These are phyloP conservation scores for Chionis minor DNA, from an alignment of 2,113 vertebrate genomes.

Conservation along the genomic window DNA sequence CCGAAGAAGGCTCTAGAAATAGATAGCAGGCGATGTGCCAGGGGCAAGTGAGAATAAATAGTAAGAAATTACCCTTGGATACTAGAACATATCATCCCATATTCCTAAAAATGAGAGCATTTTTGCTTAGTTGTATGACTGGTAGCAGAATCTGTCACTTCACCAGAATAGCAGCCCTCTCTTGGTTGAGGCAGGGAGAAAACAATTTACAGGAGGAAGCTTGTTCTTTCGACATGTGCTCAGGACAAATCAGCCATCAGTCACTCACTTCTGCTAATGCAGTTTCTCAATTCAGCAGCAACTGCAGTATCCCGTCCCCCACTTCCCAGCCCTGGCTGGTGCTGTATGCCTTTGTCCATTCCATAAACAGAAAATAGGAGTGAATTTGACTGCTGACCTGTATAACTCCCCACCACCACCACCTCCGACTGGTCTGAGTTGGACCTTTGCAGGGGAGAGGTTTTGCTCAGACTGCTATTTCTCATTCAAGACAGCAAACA, in stretches of 20 bases:
- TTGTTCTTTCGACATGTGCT: background rate
- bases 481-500: slow-evolving; percentile 57
- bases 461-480: slow-evolving; percentile 26
- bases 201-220: background rate
- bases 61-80: background rate
- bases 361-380: background rate
- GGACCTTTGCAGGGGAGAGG: background rate
- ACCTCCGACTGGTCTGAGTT: background rate
- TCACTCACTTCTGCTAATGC: background rate
- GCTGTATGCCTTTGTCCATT: background rate
- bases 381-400: slow-evolving; percentile 5
- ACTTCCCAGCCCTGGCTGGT: background rate
- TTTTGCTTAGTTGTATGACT: background rate
- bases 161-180: background rate
- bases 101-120: background rate
- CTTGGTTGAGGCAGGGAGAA: background rate
- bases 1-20: background rate
- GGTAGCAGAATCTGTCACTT: background rate
- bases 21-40: background rate
- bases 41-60: background rate
- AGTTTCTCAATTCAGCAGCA: background rate
- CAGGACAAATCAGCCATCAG: slow-evolving; percentile 4
- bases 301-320: background rate
- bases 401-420: background rate
- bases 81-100: background rate